Evolutionary conservation across 2,113 vertebrate species (phyloP).

Genomic region (Stomatorhinus ivindoensis): DNA sequence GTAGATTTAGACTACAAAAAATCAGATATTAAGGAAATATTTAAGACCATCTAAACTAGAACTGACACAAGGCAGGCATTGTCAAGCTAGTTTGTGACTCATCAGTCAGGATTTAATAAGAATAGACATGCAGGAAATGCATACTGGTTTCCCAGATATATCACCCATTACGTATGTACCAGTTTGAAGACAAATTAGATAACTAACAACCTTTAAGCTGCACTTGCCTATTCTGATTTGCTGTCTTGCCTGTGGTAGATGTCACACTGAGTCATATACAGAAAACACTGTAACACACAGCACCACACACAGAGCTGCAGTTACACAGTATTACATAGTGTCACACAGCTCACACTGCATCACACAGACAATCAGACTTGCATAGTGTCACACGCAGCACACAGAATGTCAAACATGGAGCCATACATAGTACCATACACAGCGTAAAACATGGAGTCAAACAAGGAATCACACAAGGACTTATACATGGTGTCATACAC

Average conservation of each 20-base stretch:
- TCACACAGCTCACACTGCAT: background rate
- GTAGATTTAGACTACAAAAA: background rate
- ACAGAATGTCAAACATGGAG: background rate
- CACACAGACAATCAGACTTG: background rate
- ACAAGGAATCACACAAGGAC: too few species aligned
- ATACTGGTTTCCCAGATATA: background rate
- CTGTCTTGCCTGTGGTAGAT: background rate
- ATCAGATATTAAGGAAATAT: background rate
- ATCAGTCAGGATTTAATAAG: background rate
- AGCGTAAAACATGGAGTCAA: too few species aligned
- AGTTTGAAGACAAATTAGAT: background rate
- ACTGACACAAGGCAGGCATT: background rate
- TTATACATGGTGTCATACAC: too few species aligned
- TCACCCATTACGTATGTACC: too few species aligned
- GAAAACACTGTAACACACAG: background rate
- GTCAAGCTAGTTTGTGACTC: background rate
- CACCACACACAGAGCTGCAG: background rate
- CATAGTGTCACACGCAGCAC: background rate
- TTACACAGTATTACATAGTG: background rate
- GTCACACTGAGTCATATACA: background rate
- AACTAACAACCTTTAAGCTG: background rate
- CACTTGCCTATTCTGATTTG: background rate
- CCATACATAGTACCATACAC: too few species aligned
- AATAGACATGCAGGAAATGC: background rate
- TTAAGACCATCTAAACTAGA: background rate